Percentiles rank a stretch among this genome's conserved stretches.
phyloP scores from a whole-genome alignment of 2,888 invertebrate genomes.

The Plutella xylostella region DNA sequence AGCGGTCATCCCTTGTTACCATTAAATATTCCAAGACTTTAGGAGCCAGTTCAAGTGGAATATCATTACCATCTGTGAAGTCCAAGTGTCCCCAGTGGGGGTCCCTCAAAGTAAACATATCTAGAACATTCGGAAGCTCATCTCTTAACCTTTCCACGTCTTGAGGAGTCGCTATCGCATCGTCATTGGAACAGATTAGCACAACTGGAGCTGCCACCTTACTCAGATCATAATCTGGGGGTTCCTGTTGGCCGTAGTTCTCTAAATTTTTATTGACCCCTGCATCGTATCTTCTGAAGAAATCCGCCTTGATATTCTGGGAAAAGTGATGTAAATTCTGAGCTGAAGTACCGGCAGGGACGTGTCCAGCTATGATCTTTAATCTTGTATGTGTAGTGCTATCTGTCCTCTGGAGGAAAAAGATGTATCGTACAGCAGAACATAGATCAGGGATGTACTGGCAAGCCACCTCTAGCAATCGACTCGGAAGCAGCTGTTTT shows the following conservation, averaged over 20 bases:
- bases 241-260: not conserved
- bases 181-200: not conserved
- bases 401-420: too few species aligned
- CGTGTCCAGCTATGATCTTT: not conserved
- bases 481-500: too few species aligned
- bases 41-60: too few species aligned
- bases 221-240: not conserved
- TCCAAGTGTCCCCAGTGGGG: too few species aligned
- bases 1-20: too few species aligned
- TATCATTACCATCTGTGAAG: too few species aligned
- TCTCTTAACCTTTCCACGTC: not conserved
- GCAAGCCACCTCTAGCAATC: not conserved
- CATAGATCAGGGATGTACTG: not conserved
- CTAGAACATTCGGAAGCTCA: conserved; percentile 1
- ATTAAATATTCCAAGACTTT: too few species aligned
- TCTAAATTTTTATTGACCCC: not conserved
- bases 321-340: not conserved
- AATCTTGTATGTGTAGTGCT: too few species aligned
- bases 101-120: too few species aligned
- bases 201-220: not conserved
- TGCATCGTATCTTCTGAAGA: not conserved
- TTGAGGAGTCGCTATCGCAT: not conserved
- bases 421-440: too few species aligned
- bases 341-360: not conserved
- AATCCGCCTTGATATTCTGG: not conserved